Percentiles rank a stretch among this genome's conserved stretches.
phyloP scores from a whole-genome alignment of 2,113 vertebrate genomes.

The Serilophus lunatus region DNA sequence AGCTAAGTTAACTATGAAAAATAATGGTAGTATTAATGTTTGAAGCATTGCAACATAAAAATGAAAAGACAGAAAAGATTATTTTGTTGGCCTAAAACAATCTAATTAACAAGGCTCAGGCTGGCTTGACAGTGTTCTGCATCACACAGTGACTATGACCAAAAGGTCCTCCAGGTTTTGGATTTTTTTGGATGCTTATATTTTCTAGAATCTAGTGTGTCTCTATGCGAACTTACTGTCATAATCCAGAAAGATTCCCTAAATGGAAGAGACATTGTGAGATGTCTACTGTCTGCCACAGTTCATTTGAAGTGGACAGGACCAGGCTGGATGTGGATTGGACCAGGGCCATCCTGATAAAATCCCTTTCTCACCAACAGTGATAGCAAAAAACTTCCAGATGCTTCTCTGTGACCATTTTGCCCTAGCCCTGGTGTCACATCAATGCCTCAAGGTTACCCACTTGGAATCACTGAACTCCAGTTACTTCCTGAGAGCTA shows the following conservation, averaged over 20 bases:
- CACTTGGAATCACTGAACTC: not conserved
- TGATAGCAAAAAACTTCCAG: not conserved
- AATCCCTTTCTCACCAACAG: not conserved
- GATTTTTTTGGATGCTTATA: not conserved
- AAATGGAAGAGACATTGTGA: not conserved
- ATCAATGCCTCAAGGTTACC: rapidly evolving
- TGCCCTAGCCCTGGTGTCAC: not conserved
- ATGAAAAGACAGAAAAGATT: not conserved
- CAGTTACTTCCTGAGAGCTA: not conserved
- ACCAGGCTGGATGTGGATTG: not conserved
- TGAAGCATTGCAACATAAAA: not conserved
- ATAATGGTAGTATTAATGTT: not conserved
- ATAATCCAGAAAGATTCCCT: not conserved
- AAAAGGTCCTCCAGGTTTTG: not conserved
- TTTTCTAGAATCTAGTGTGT: not conserved
- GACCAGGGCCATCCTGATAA: not conserved
- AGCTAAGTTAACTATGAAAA: not conserved
- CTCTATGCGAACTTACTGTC: not conserved
- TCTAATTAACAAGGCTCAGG: not conserved
- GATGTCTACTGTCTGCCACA: not conserved
- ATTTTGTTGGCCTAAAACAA: not conserved
- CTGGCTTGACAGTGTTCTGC: not conserved
- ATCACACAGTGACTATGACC: not conserved
- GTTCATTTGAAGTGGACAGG: not conserved
- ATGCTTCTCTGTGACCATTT: rapidly evolving